A percentile compares a stretch with the other conserved stretches of the same genome.
phyloP scores from a whole-genome alignment of 2,797 vertebrate genomes.

The Scolopax rusticola region DNA sequence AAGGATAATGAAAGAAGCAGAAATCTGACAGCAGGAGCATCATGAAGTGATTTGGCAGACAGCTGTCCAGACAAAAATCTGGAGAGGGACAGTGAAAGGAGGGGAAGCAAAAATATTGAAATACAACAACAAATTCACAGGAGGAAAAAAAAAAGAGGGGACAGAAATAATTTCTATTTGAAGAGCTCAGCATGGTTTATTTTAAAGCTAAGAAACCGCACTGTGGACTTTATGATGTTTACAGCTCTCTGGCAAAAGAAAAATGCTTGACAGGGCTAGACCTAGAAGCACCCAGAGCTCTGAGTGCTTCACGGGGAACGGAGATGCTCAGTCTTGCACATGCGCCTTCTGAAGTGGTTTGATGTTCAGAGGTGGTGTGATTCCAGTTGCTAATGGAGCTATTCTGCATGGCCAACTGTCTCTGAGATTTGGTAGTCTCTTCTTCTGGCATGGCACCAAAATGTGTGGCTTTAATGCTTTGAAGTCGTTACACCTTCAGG shows the following conservation, averaged over 20 bases:
- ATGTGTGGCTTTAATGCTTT: not conserved
- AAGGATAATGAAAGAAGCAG: conserved; percentile 61
- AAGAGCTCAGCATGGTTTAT: conserved; percentile 14
- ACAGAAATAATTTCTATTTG: not conserved
- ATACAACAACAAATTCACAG: not conserved
- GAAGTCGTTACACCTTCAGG: not conserved
- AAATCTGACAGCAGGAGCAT: conserved; percentile 51
- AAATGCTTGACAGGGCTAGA: not conserved
- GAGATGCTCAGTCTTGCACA: not conserved
- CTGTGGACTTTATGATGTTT: not conserved
- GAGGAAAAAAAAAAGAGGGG: not conserved
- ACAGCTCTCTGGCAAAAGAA: not conserved
- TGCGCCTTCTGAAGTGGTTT: rapidly evolving
- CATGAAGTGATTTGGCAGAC: conserved; percentile 32
- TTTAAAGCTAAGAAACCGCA: not conserved
- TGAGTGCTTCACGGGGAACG: rapidly evolving
- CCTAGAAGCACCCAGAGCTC: not conserved
- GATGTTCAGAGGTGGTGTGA: not conserved
- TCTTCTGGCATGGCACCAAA: not conserved
- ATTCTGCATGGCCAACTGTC: not conserved
- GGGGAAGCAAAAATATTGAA: not conserved
- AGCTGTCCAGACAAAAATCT: conserved; percentile 29
- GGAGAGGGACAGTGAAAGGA: not conserved
- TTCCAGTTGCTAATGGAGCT: not conserved
- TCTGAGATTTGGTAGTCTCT: not conserved